A percentile compares a stretch with the other conserved stretches of the same genome.
These are phyloP conservation scores for Ceratoteleas bidentatus DNA, from an alignment of 1,140 invertebrate genomes.

Conservation along the genomic window DNA sequence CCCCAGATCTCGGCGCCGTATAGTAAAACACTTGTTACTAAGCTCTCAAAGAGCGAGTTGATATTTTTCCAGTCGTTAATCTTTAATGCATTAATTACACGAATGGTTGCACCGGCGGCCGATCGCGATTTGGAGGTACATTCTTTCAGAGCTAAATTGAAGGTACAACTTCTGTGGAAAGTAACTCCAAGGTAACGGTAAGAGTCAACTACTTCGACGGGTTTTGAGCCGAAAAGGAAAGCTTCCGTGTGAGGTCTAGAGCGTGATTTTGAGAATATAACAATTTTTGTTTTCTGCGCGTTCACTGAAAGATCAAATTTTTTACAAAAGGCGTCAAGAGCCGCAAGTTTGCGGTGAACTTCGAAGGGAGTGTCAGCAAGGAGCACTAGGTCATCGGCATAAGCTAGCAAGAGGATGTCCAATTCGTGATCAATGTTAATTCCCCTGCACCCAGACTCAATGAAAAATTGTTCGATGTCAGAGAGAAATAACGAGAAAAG, in stretches of 20 bases:
- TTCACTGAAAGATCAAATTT: neutral
- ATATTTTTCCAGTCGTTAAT: slow-evolving; percentile 1
- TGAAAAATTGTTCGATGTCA: neutral
- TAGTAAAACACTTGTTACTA: slow-evolving; percentile 1
- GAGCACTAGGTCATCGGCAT: neutral
- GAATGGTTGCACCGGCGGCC: slow-evolving; percentile 3
- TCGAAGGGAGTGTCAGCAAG: slow-evolving; percentile 2
- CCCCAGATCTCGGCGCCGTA: slow-evolving; percentile 4
- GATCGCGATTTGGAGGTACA: neutral
- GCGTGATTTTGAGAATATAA: neutral
- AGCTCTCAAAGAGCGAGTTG: slow-evolving; percentile 3
- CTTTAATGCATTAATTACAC: slow-evolving; percentile 12
- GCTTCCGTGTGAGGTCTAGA: neutral
- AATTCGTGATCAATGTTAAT: neutral
- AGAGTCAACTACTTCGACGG: slow-evolving; percentile 4
- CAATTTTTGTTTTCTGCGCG: slow-evolving; percentile 13
- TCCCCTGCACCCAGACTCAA: neutral
- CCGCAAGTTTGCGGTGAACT: neutral
- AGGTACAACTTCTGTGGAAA: slow-evolving; percentile 11
- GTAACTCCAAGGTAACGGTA: slow-evolving; percentile 6
- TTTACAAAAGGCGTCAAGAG: neutral
- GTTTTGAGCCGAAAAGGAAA: neutral
- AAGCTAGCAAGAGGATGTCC: neutral
- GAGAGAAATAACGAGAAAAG: too few species aligned
- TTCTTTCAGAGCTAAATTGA: neutral